Evolutionary conservation across 2,888 invertebrate genomes (phyloP), one percentile per base, ranked within the genome.

Genomic region (Rhagium mordax): DNA sequence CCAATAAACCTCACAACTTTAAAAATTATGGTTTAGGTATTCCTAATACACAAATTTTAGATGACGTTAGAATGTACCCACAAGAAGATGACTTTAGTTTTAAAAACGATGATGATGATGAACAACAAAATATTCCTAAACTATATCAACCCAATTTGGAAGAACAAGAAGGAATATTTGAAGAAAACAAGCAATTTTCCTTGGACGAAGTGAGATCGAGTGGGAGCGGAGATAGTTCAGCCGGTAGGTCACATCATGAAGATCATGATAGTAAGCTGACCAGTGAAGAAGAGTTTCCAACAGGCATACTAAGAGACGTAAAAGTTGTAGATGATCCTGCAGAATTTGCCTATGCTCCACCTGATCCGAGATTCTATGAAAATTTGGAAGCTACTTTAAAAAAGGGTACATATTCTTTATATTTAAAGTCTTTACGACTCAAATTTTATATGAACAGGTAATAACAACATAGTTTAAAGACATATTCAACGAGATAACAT

Each of bases 331-430:
- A 83, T 6, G 85, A 86, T 78, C 85, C 85, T 1, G 80, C 81
- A 7, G 84, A 86, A 67, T 88, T 88, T 79, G 88, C 86, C 4
- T 86, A 86, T 72, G 82, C 83, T 16, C 88, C 88, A 8, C 81
- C 86, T 0, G 87, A 88, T 83, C 84, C 86, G 0, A 80, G 87
- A 68, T 88, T 85, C 78, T 87, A 84, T 74, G 81, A 84, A 48
- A 81, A 81, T 55, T 18, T 62, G 13, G 66, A 70, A 53, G 53
- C 71, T 18, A 21, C 21, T 7, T 33, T 29, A 18, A 47, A 24
- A 57, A 41, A 27, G 20, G 67, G 67, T 67, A 57, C 51, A n/a
- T 64, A 24, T 24, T 48, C 49, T n/a, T 13, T 49, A 21, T 15
- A 29, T 57, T 41, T 1, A n/a, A 41, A n/a, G 41, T n/a, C 3